Evolutionary conservation across 2,113 vertebrate species (phyloP).

Genomic region (Gulo gulo): DNA sequence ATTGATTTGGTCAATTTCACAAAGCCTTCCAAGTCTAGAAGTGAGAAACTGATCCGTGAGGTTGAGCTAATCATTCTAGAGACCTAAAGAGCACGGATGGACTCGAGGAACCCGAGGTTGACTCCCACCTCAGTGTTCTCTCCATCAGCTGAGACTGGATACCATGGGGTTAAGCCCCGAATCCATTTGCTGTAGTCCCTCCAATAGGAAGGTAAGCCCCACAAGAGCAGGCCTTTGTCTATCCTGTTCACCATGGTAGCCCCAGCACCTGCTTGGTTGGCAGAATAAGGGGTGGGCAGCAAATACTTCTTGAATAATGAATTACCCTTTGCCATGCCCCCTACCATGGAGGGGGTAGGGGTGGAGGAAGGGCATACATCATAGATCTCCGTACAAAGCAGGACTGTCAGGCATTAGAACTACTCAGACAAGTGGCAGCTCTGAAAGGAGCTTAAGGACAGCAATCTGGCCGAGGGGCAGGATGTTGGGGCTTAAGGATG

Average conservation of each 20-base stretch:
- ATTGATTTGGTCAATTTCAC: background rate
- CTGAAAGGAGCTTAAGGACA: background rate
- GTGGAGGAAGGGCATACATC: background rate
- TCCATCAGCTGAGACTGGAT: background rate
- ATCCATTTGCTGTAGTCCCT: background rate
- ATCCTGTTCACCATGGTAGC: background rate
- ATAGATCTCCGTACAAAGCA: background rate
- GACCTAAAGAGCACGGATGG: background rate
- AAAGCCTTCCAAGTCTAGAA: conserved; percentile 22
- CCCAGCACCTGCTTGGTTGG: background rate
- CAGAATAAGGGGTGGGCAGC: background rate
- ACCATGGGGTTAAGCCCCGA: background rate
- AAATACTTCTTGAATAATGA: background rate
- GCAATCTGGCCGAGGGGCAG: background rate
- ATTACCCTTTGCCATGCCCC: background rate
- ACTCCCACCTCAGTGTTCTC: background rate
- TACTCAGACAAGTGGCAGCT: background rate
- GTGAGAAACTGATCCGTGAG: conserved; percentile 12
- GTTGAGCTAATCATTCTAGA: background rate
- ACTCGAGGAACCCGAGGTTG: background rate
- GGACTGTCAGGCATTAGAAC: background rate
- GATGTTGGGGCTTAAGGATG: background rate
- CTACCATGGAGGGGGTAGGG: background rate
- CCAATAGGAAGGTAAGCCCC: background rate
- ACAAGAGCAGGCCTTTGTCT: background rate